phyloP scores from a whole-genome alignment of 2,797 vertebrate genomes.

The Eutrigla gurnardus region DNA sequence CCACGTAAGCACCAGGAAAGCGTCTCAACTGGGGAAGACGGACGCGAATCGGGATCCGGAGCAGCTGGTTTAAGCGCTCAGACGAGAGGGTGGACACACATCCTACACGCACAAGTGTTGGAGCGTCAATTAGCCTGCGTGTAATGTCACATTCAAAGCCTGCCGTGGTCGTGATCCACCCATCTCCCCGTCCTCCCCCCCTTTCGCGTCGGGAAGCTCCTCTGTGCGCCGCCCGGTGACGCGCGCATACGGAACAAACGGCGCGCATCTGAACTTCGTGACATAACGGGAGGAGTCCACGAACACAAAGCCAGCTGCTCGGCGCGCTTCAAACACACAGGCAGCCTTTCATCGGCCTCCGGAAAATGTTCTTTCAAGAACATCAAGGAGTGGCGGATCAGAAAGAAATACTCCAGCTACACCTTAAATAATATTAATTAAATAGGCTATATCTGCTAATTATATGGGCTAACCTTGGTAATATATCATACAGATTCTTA shows the following conservation, averaged over 20 bases:
- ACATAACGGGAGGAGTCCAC: conserved; percentile 77
- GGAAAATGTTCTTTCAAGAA: conserved; percentile 33
- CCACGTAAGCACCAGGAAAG: conserved; percentile 43
- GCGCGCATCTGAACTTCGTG: conserved; percentile 76
- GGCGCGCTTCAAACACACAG: conserved; percentile 58
- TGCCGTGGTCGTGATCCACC: conserved; percentile 58
- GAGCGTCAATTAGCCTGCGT: conserved; percentile 16
- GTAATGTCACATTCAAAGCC: conserved; percentile 41
- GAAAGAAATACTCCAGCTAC: neutral
- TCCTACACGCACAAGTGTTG: conserved; percentile 32
- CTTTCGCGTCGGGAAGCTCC: conserved; percentile 67
- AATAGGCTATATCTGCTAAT: neutral
- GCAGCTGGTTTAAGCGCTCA: conserved; percentile 36
- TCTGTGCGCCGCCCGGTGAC: conserved; percentile 69
- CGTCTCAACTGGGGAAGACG: conserved; percentile 34
- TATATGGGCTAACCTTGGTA: neutral
- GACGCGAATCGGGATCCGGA: conserved; percentile 39
- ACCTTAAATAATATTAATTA: neutral
- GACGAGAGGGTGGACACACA: conserved; percentile 21
- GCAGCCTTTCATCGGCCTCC: conserved; percentile 42
- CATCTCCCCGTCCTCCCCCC: conserved; percentile 61
- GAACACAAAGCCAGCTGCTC: conserved; percentile 69
- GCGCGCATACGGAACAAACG: conserved; percentile 62
- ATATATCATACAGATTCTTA: neutral
- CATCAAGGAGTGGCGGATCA: conserved; percentile 6